These are phyloP conservation scores for Trichonephila clavata DNA, from an alignment of 1,140 invertebrate genomes.

Conservation along the genomic window DNA sequence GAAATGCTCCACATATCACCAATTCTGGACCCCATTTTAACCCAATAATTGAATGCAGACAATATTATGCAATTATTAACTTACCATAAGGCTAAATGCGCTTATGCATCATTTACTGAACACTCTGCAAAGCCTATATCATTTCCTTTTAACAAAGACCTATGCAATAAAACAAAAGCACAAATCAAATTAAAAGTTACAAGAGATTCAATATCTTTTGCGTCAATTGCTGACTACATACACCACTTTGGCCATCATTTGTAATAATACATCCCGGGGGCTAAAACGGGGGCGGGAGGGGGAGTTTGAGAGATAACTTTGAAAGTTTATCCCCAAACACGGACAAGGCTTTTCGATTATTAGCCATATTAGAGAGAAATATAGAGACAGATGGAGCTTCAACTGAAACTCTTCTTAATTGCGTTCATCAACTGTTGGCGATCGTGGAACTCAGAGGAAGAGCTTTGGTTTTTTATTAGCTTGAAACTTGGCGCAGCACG, in stretches of 20 bases:
- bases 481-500: constrained; percentile 47
- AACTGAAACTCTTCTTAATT: constrained; percentile 68
- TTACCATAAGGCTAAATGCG: too few species aligned
- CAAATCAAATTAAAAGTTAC: background rate
- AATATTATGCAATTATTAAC: too few species aligned
- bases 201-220: background rate
- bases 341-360: constrained; percentile 67
- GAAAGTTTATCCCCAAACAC: constrained; percentile 74
- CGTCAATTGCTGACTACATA: constrained; percentile 18
- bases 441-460: constrained; percentile 32
- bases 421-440: constrained; percentile 65
- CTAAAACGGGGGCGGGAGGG: constrained; percentile 10
- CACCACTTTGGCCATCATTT: constrained; percentile 35
- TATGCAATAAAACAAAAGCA: background rate
- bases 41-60: too few species aligned
- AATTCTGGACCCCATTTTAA: too few species aligned
- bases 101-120: too few species aligned
- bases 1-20: too few species aligned
- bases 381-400: constrained; percentile 59
- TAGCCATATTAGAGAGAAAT: constrained; percentile 74
- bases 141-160: background rate
- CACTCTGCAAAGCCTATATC: too few species aligned
- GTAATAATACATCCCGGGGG: constrained; percentile 28
- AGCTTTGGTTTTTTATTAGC: constrained; percentile 72
- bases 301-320: constrained; percentile 73